Evolutionary conservation across 2,888 invertebrate genomes (phyloP), one percentile per base, ranked within the genome.

Genomic region (Hedya salicella): DNA sequence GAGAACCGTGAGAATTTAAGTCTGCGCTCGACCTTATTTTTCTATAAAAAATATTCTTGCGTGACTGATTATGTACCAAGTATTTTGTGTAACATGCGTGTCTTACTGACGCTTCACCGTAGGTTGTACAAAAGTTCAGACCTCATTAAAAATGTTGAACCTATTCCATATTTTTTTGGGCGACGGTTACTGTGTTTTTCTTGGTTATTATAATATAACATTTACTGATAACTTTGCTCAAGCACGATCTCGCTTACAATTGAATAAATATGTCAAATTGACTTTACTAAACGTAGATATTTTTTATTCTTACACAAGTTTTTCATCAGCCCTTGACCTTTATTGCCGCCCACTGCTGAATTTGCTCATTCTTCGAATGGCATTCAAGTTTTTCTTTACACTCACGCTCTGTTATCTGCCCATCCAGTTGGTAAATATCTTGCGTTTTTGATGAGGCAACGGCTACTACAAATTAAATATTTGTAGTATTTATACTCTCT

Each of bases 101-200:
- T 53, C 19, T 17, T 39, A 46, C 32, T 32, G 19, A 2, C 2
- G 40, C 1, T 4, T 13, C 17, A 8, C 13, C 36, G n/a, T 6
- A 13, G 11, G 5, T 19, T 19, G 3, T 42, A 5, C 19, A 46
- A 30, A 46, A 11, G 8, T n/a, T 1, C 32, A 44, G 25, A 46
- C 17, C 13, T 53, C 53, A 32, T 53, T 53, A 53, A 53, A 53
- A 46, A 32, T 44, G 44, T 32, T 25, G 25, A 25, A n/a, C n/a
- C n/a, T n/a, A n/a, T n/a, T n/a, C n/a, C n/a, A n/a, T n/a, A n/a
- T n/a, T n/a, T n/a, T n/a, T n/a, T n/a, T n/a, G n/a, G n/a, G 9
- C 30, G 32, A 13, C 1, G 14, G 11, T 32, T 16, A 50, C 32
- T 16, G 16, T 32, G 2, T 3, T 32, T 25, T 32, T 11, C 25